phyloP scores from a whole-genome alignment of 2,888 invertebrate species.

The Tetragonisca angustula region DNA sequence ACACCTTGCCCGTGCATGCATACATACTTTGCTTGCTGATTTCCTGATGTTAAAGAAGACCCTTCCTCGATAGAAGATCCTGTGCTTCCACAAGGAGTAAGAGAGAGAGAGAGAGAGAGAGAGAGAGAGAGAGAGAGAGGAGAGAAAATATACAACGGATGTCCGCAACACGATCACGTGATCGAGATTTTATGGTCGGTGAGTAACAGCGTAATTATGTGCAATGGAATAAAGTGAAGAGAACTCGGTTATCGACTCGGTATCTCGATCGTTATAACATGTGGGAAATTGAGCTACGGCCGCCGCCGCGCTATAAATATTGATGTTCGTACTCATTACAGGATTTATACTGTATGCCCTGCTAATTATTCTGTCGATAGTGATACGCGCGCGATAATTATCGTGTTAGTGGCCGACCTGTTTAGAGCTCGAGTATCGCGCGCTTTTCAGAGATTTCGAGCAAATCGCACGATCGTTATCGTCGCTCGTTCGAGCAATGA shows the following conservation, averaged over 20 bases:
- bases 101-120: neutral
- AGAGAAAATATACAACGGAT: conserved; percentile 48
- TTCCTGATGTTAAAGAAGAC: conserved; percentile 41
- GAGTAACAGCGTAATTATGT: conserved; percentile 66
- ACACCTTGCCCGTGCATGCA: conserved; percentile 40
- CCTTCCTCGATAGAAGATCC: conserved; percentile 11
- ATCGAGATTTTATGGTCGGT: conserved; percentile 66
- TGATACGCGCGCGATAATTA: conserved; percentile 20
- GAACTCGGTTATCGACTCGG: conserved; percentile 57
- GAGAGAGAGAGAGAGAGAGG: conserved; percentile 6
- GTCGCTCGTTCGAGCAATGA: neutral
- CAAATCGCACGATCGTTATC: conserved; percentile 26
- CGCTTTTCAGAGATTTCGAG: neutral
- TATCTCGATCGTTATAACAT: conserved; percentile 61
- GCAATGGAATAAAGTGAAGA: conserved; percentile 65
- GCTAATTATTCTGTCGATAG: conserved; percentile 40
- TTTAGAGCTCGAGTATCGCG: neutral
- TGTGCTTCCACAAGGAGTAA: neutral
- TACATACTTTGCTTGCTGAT: conserved; percentile 22
- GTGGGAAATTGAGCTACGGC: conserved; percentile 54
- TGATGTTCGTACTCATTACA: conserved; percentile 55
- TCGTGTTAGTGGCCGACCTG: conserved; percentile 17
- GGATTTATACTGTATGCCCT: conserved; percentile 22
- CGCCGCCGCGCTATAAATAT: conserved; percentile 55
- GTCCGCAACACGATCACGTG: conserved; percentile 62